A percentile compares a stretch with the other conserved stretches of the same genome.
These are phyloP conservation scores for Gopherus evgoodei DNA, from an alignment of 2,113 vertebrate species.

Conservation along the genomic window DNA sequence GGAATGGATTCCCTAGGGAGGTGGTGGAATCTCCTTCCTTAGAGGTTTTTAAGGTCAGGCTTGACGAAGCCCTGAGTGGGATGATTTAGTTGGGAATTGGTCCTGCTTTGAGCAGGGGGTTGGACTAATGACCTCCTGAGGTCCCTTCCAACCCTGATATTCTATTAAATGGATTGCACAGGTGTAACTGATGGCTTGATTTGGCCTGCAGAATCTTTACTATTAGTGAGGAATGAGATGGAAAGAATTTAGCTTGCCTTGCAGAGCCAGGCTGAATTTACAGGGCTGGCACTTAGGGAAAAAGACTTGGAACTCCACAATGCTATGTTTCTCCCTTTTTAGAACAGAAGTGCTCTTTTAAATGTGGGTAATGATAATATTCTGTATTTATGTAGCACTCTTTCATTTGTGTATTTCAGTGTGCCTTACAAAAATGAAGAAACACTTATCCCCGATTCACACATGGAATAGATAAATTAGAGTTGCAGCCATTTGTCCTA, in stretches of 20 bases:
- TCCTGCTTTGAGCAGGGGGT: too few relatives aligned
- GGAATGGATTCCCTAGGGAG: too few relatives aligned
- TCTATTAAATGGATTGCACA: not conserved
- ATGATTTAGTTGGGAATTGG: too few relatives aligned
- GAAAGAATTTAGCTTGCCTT: not conserved
- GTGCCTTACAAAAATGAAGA: fast-evolving
- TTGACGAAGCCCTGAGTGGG: too few relatives aligned
- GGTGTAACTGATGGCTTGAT: not conserved
- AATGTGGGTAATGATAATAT: not conserved
- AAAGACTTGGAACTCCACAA: fast-evolving
- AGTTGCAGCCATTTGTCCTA: fast-evolving
- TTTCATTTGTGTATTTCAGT: not conserved
- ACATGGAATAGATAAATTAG: not conserved
- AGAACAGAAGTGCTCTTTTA: not conserved
- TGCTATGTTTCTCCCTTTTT: not conserved
- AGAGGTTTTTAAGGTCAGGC: too few relatives aligned
- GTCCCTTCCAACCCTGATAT: too few relatives aligned
- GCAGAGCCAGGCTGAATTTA: not conserved
- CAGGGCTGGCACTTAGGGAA: fast-evolving
- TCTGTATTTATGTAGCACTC: not conserved
- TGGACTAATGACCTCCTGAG: too few relatives aligned
- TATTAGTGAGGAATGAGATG: not conserved
- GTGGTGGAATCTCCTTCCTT: too few relatives aligned
- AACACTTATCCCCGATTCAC: not conserved
- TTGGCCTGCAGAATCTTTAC: not conserved